Conservation (phyloP, 2,888 invertebrate species). For the Ellobium chinense region DNA sequence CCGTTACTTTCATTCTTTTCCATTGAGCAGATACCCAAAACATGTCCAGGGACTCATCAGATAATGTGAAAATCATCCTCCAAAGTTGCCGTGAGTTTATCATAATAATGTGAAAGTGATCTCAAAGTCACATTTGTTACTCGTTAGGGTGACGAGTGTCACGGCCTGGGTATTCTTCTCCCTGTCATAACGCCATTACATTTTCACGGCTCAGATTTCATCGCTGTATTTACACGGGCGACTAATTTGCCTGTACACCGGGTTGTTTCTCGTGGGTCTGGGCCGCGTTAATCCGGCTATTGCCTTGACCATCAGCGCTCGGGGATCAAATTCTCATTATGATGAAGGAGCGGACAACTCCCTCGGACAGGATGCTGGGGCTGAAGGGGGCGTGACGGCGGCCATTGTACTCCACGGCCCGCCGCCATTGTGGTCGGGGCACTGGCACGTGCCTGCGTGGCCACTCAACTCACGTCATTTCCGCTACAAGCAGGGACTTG, state of each 20-base stretch:
- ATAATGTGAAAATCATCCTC: too few species aligned
- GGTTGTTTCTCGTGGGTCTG: not conserved
- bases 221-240: constrained; percentile 29
- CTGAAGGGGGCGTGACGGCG: constrained; percentile 34
- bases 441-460: constrained; percentile 29
- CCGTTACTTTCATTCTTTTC: too few species aligned
- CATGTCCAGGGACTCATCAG: too few species aligned
- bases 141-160: constrained; percentile 5
- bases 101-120: not conserved
- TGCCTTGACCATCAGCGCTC: constrained; percentile 22
- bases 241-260: constrained; percentile 18
- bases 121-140: constrained; percentile 31
- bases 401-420: constrained; percentile 23
- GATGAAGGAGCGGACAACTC: constrained; percentile 11
- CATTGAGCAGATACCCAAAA: too few species aligned
- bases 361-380: constrained; percentile 9
- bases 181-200: constrained; percentile 26
- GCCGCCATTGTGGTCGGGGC: constrained; percentile 21
- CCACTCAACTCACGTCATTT: constrained; percentile 42
- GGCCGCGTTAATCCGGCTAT: constrained; percentile 24
- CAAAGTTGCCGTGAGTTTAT: too few species aligned
- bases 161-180: not conserved
- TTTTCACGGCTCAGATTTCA: constrained; percentile 24
- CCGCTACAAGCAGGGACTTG: constrained; percentile 37
- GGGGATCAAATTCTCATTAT: constrained; percentile 41